Percentiles rank a stretch among this genome's conserved stretches.
These are phyloP conservation scores for Schizothorax lantsangensis DNA, from an alignment of 2,797 vertebrate species.

Conservation along the genomic window DNA sequence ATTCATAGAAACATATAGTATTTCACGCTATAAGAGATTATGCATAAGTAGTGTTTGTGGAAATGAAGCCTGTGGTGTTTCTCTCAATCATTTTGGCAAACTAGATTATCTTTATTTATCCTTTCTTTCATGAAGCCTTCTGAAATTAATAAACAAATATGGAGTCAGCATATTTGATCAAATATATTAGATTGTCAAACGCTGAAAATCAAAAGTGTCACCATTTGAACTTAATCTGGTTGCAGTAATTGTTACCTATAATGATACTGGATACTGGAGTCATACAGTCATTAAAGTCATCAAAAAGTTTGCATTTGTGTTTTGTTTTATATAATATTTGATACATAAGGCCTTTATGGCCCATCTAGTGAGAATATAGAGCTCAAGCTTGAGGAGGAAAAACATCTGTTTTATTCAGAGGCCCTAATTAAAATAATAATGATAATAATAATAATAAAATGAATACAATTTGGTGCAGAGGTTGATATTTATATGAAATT, in stretches of 20 bases:
- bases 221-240: neutral
- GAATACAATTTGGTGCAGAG: neutral
- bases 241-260: neutral
- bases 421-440: neutral
- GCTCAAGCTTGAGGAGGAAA: neutral
- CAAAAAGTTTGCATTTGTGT: no score
- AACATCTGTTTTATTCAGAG: neutral
- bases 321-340: no score
- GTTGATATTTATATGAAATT: neutral
- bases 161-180: neutral
- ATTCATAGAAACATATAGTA: conserved; percentile 62
- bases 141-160: neutral
- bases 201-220: neutral
- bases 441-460: no score
- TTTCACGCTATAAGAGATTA: conserved; percentile 62
- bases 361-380: neutral
- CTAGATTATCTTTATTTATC: neutral
- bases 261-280: neutral
- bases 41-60: conserved; percentile 58
- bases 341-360: no score
- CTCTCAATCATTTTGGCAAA: conserved; percentile 51
- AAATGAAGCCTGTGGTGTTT: conserved; percentile 58
- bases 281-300: neutral
- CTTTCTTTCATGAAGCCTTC: neutral
- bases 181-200: neutral